Evolutionary conservation across 2,113 vertebrate genomes (phyloP).

Genomic region (Maccullochella peelii): DNA sequence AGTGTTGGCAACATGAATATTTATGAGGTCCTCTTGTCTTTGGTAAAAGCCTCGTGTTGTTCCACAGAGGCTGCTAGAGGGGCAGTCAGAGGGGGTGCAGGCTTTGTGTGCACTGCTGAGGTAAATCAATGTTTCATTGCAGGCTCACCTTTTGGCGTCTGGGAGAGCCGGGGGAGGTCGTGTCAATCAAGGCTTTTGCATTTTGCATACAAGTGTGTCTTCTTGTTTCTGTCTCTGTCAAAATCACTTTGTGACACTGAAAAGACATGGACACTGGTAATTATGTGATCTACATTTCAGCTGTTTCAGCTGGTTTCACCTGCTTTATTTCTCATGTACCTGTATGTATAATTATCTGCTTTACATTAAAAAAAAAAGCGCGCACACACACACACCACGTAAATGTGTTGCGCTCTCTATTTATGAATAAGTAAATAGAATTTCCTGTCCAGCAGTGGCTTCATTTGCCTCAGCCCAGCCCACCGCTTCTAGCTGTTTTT

Average conservation of each 20-base stretch:
- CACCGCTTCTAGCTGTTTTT: conserved; percentile 22
- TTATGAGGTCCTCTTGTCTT: conserved; percentile 69
- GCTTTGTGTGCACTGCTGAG: conserved; percentile 17
- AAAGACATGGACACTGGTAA: background rate
- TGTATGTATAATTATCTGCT: background rate
- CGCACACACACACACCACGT: background rate
- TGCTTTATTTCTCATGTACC: background rate
- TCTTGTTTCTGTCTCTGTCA: background rate
- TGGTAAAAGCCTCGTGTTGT: conserved; percentile 64
- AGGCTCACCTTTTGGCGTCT: conserved; percentile 22
- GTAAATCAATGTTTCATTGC: conserved; percentile 53
- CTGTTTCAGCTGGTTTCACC: too few species aligned
- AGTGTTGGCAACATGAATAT: conserved; percentile 62
- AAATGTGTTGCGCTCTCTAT: conserved; percentile 37
- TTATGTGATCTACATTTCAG: background rate
- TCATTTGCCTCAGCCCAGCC: conserved; percentile 50
- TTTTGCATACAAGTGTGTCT: conserved; percentile 1
- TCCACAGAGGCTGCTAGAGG: conserved; percentile 32
- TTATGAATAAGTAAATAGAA: conserved; percentile 74
- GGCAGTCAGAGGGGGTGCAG: background rate
- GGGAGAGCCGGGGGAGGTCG: background rate
- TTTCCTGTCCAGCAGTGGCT: conserved; percentile 44
- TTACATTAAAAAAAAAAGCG: background rate
- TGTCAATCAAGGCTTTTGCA: conserved; percentile 14
- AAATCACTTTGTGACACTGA: background rate